These are phyloP conservation scores for Diorhabda elongata DNA, from an alignment of 1,140 invertebrate genomes.

Conservation along the genomic window DNA sequence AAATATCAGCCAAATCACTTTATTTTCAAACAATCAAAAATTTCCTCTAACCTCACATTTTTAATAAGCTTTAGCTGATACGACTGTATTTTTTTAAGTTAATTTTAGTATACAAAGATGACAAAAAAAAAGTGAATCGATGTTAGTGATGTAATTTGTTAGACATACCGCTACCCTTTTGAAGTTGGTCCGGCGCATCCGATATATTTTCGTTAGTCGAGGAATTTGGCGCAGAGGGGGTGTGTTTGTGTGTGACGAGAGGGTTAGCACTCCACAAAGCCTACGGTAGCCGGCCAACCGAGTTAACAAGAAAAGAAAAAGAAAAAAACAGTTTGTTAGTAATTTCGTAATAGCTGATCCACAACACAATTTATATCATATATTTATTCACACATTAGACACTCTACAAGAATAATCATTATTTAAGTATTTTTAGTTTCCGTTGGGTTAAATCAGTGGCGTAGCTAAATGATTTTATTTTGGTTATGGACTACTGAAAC, in stretches of 20 bases:
- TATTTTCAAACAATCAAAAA: not conserved
- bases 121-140: conserved; percentile 6
- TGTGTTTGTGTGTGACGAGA: conserved; percentile 17
- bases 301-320: conserved; percentile 35
- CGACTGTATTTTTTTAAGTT: not conserved
- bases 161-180: conserved; percentile 34
- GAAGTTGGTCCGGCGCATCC: conserved; percentile 31
- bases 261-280: conserved; percentile 36
- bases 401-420: no score
- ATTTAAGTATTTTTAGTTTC: no score
- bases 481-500: no score
- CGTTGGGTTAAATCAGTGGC: no score
- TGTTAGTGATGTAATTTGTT: conserved; percentile 35
- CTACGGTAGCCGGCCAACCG: conserved; percentile 36
- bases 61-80: not conserved
- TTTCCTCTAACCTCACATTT: not conserved
- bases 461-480: no score
- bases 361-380: conserved; percentile 25
- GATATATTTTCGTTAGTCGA: conserved; percentile 31
- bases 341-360: conserved; percentile 27
- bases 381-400: no score
- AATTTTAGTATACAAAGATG: conserved; percentile 20
- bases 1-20: not conserved
- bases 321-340: conserved; percentile 30
- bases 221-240: conserved; percentile 28